A percentile compares a stretch with the other conserved stretches of the same genome.
These are phyloP conservation scores for Poecilia latipinna DNA, from an alignment of 2,113 vertebrate species.

Conservation along the genomic window DNA sequence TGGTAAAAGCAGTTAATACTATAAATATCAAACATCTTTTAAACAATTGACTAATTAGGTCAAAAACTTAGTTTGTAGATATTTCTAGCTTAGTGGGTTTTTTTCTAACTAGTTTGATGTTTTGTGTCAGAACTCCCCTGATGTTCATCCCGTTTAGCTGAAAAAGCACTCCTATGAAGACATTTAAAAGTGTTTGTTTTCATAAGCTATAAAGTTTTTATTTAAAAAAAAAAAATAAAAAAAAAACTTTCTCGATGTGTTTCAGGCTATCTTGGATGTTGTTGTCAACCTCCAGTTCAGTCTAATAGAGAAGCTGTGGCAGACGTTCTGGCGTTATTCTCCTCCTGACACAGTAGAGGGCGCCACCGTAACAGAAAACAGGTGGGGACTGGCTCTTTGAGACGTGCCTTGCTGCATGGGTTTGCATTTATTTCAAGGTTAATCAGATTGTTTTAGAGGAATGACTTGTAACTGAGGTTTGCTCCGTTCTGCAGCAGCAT, in stretches of 20 bases:
- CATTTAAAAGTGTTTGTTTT: too few relatives aligned
- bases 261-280: slow-evolving; percentile 93
- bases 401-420: not conserved
- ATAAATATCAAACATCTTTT: slow-evolving; percentile 7
- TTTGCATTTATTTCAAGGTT: not conserved
- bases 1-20: not conserved
- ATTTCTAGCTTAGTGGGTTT: not conserved
- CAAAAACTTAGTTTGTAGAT: too few relatives aligned
- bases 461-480: not conserved
- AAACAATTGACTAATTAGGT: not conserved
- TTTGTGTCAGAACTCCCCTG: too few relatives aligned
- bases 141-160: too few relatives aligned
- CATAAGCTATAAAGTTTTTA: not conserved
- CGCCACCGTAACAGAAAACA: slow-evolving; percentile 81
- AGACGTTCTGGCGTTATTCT: slow-evolving; percentile 94
- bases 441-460: not conserved
- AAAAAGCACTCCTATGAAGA: too few relatives aligned
- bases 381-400: slow-evolving; percentile 53
- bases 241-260: slow-evolving; percentile 11
- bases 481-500: slow-evolving; percentile 72
- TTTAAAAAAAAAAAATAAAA: too few relatives aligned
- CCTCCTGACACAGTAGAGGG: slow-evolving; percentile 84
- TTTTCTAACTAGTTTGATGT: not conserved
- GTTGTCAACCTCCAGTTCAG: slow-evolving; percentile 97
- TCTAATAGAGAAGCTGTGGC: slow-evolving; percentile 97